phyloP scores from a whole-genome alignment of 2,113 vertebrate species.

The Entelurus aequoreus region DNA sequence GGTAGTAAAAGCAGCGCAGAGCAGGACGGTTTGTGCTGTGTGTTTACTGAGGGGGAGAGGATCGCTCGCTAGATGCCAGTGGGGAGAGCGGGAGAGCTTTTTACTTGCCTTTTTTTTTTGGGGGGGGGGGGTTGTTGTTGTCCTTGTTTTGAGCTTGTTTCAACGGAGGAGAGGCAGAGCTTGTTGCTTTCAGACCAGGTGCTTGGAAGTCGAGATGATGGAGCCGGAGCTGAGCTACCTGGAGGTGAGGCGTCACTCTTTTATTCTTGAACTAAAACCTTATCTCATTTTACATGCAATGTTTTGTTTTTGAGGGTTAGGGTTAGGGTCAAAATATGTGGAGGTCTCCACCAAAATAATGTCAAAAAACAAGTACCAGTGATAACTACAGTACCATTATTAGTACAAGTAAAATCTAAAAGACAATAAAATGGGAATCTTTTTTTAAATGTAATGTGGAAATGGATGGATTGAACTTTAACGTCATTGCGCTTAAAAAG shows the following conservation, averaged over 20 bases:
- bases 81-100: conserved; percentile 13
- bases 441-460: too few species aligned
- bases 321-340: too few species aligned
- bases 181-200: not conserved
- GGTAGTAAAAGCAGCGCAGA: conserved; percentile 44
- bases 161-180: not conserved
- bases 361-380: too few species aligned
- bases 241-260: conserved; percentile 46
- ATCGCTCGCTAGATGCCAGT: conserved; percentile 14
- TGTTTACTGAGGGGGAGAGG: conserved; percentile 44
- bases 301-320: too few species aligned
- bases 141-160: conserved; percentile 4
- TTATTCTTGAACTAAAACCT: not conserved
- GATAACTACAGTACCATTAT: too few species aligned
- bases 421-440: too few species aligned
- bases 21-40: conserved; percentile 22
- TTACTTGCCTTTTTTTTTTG: not conserved
- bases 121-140: too few species aligned
- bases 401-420: too few species aligned
- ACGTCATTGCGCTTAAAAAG: too few species aligned
- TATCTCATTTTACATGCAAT: too few species aligned
- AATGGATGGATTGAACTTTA: too few species aligned
- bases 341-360: too few species aligned
- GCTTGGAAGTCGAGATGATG: conserved; percentile 28
- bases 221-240: conserved; percentile 55